These are phyloP conservation scores for Onychomys torridus DNA, from an alignment of 2,797 vertebrate species.

Conservation along the genomic window DNA sequence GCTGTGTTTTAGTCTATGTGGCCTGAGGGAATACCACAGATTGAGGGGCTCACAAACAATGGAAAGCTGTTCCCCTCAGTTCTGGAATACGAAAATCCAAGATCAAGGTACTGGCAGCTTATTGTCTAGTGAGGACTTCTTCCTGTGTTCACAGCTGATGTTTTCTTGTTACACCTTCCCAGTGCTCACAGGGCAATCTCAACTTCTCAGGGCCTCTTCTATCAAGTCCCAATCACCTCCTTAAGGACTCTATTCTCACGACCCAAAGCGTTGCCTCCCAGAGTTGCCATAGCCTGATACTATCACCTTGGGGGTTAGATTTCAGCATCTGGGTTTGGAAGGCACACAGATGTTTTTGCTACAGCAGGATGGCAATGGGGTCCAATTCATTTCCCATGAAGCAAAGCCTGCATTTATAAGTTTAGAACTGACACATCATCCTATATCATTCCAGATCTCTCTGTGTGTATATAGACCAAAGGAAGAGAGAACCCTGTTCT, in stretches of 20 bases:
- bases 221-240: background rate
- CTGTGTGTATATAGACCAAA: fast-evolving
- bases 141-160: background rate
- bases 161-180: background rate
- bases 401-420: background rate
- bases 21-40: background rate
- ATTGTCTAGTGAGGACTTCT: background rate
- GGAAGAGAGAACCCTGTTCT: background rate
- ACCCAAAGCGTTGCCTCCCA: background rate
- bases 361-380: background rate
- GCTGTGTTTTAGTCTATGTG: background rate
- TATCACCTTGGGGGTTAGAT: background rate
- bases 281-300: background rate
- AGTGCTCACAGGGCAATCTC: fast-evolving
- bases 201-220: background rate
- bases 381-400: background rate
- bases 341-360: background rate
- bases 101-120: background rate
- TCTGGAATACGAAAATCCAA: background rate
- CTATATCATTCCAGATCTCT: too few relatives aligned
- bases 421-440: background rate
- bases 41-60: background rate
- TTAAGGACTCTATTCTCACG: background rate
- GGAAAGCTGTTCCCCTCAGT: background rate
- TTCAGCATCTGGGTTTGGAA: background rate